A percentile compares a stretch with the other conserved stretches of the same genome.
Evolutionary conservation across 1,140 invertebrate genomes (phyloP).

Genomic region (Agraylea sexmaculata): DNA sequence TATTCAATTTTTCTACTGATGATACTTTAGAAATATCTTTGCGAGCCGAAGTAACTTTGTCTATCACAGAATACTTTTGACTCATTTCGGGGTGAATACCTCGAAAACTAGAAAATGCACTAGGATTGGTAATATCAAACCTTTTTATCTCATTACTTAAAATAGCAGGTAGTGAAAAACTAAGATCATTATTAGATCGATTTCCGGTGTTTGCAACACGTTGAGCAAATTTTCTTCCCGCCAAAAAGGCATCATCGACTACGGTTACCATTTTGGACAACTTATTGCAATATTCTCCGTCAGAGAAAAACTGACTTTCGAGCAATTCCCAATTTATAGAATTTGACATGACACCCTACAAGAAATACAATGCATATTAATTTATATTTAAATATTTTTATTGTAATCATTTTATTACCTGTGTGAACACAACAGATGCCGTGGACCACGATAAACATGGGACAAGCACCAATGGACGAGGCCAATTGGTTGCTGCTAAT

Average conservation of each 20-base stretch:
- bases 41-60: background rate
- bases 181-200: conserved; percentile 2
- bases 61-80: conserved; percentile 16
- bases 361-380: conserved; percentile 13
- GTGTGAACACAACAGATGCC: conserved; percentile 89
- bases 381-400: background rate
- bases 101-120: conserved; percentile 16
- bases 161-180: conserved; percentile 12
- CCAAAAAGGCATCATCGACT: conserved; percentile 59
- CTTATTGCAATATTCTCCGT: conserved; percentile 69
- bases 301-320: conserved; percentile 79
- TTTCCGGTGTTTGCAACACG: conserved; percentile 44
- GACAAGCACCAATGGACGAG: conserved; percentile 81
- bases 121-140: conserved; percentile 20
- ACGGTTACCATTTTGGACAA: conserved; percentile 69
- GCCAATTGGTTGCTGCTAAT: conserved; percentile 88
- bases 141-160: conserved; percentile 7
- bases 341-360: conserved; percentile 83
- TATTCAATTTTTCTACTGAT: conserved; percentile 13
- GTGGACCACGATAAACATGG: conserved; percentile 97
- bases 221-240: conserved; percentile 71
- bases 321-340: conserved; percentile 90
- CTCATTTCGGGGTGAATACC: conserved; percentile 13
- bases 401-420: conserved; percentile 42
- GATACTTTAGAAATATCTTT: background rate